Evolutionary conservation across 2,888 invertebrate genomes (phyloP).

Genomic region (Steinernema hermaphroditum): DNA sequence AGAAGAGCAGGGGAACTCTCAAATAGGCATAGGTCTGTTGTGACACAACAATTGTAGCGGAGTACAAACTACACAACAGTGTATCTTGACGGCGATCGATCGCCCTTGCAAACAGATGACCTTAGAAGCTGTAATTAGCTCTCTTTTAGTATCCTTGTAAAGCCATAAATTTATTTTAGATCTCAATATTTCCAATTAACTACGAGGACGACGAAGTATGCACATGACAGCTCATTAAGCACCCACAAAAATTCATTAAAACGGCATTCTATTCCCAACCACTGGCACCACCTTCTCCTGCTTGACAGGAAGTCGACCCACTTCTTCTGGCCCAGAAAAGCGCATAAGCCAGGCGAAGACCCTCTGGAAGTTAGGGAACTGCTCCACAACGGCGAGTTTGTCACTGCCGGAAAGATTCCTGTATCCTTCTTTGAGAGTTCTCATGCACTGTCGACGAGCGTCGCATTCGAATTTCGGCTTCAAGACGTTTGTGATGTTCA

Average conservation of each 20-base stretch:
- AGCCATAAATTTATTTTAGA: too few relatives aligned
- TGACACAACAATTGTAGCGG: slow-evolving; percentile 7
- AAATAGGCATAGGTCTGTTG: background rate
- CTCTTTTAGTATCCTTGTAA: too few relatives aligned
- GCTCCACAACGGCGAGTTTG: background rate
- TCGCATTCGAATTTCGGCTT: slow-evolving; percentile 2
- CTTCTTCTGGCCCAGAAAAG: background rate
- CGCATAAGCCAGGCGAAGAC: slow-evolving; percentile 17
- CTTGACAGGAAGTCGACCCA: too few relatives aligned
- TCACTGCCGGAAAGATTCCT: background rate
- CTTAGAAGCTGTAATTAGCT: too few relatives aligned
- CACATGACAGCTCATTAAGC: too few relatives aligned
- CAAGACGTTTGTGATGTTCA: slow-evolving; percentile 9
- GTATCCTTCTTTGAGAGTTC: background rate
- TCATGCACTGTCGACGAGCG: background rate
- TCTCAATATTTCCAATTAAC: too few relatives aligned
- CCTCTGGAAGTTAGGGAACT: slow-evolving; percentile 12
- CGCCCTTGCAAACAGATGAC: too few relatives aligned
- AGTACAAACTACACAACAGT: slow-evolving; percentile 1
- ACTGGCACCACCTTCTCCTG: background rate
- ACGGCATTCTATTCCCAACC: background rate
- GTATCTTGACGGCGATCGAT: too few relatives aligned
- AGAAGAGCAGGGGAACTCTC: background rate
- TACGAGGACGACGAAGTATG: too few relatives aligned
- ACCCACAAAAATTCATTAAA: background rate